A percentile compares a stretch with the other conserved stretches of the same genome.
Conservation (phyloP, 1,140 invertebrate genomes). For the Homarus americanus region DNA sequence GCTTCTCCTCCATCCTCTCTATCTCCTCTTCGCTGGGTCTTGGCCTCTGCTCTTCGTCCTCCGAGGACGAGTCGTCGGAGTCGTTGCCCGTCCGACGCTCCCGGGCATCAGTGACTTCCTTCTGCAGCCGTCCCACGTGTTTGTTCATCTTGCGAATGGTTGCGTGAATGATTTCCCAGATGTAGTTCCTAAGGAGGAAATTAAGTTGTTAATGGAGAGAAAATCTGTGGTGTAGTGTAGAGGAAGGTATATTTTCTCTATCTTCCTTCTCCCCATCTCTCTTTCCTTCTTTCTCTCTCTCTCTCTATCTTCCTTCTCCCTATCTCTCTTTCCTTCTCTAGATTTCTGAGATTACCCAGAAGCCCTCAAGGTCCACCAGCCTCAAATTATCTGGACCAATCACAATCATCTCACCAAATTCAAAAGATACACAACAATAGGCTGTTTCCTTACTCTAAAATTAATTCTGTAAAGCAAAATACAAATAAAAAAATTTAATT, state of each 20-base stretch:
- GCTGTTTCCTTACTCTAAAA: too few relatives aligned
- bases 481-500: too few relatives aligned
- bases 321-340: not conserved
- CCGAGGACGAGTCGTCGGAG: constrained; percentile 74
- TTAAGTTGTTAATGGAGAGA: not conserved
- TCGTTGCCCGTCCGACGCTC: constrained; percentile 81
- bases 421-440: too few relatives aligned
- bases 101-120: constrained; percentile 91
- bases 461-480: too few relatives aligned
- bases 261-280: not conserved
- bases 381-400: too few relatives aligned
- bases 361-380: too few relatives aligned
- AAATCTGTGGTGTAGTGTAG: not conserved
- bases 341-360: not conserved
- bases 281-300: not conserved
- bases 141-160: constrained; percentile 98
- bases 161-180: constrained; percentile 98
- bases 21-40: constrained; percentile 82
- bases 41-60: constrained; percentile 77
- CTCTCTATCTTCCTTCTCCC: too few relatives aligned
- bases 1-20: constrained; percentile 96
- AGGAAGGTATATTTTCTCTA: too few relatives aligned
- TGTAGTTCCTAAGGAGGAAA: constrained; percentile 83
- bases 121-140: constrained; percentile 91
- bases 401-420: too few relatives aligned